Evolutionary conservation across 1,140 invertebrate genomes (phyloP).

Genomic region (Diachasma alloeum): DNA sequence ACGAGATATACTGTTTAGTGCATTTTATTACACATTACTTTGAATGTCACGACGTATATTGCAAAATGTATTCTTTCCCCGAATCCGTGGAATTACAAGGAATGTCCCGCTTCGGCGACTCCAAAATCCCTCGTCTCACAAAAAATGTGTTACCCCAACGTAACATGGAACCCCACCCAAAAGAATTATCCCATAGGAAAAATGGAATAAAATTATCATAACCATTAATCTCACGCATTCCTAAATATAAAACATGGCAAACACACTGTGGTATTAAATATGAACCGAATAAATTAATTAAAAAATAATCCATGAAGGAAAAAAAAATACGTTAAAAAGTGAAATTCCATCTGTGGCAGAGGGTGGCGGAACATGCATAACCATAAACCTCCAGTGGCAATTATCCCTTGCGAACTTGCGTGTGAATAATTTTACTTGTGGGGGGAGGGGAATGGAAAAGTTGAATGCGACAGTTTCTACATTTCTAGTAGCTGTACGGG

Average conservation of each 20-base stretch:
- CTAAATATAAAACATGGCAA: background rate
- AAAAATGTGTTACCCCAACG: too few species aligned
- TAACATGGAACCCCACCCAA: too few species aligned
- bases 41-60: too few species aligned
- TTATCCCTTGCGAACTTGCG: background rate
- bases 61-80: too few species aligned
- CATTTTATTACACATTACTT: too few species aligned
- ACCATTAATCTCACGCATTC: background rate
- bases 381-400: background rate
- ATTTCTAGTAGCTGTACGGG: background rate
- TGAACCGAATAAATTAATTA: background rate
- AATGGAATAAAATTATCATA: background rate
- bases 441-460: background rate
- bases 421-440: background rate
- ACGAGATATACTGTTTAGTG: too few species aligned
- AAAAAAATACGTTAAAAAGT: background rate
- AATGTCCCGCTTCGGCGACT: too few species aligned
- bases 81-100: too few species aligned
- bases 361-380: background rate
- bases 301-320: background rate
- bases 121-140: too few species aligned
- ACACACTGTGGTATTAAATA: background rate
- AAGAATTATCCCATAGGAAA: too few species aligned
- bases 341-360: background rate
- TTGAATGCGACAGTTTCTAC: constrained; percentile 7